Base-by-base conservation (phyloP, 2,888 invertebrate genomes). In the Cataglyphis rosenhaueri region DNA sequence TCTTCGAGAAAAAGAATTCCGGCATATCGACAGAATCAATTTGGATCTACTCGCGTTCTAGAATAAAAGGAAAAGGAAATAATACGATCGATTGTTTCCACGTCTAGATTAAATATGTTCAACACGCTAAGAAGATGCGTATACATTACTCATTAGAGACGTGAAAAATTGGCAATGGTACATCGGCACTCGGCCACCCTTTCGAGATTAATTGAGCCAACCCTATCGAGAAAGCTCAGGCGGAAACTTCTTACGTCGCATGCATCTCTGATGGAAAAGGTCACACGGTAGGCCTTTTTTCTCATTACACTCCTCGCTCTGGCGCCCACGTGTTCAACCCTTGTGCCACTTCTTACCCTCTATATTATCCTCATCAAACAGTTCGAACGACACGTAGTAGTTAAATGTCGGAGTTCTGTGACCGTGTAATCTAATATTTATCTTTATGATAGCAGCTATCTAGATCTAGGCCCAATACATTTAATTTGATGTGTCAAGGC, bases 201-300 rank as follows among this genome's bases (percentile, higher is more conserved):
- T 61, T 61, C 21, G 25, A 21, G 21, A 79, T 41, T 76, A 68
- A 68, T 66, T 57, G 41, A 25, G 29, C 25, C 52, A 79, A 79
- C 73, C 61, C 73, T n/a, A 73, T 79, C 9, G 18, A 29, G 62
- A 41, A 73, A 35, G 55, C 68, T 61, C 62, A 57, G 29, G 52
- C 35, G 81, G 66, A 79, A 85, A 55, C 88, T 86, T 91, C 86
- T 84, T 88, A 18, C 73, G 10, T 59, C 86, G 85, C 91, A 70
- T 91, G 85, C 66, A 76, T 78, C 87, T 91, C 91, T 89, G 89
- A 83, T 92, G 85, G 86, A 89, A 92, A 92, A 92, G 93, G 93
- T 93, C 91, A 92, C 86, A 88, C 75, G 66, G 84, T 79, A 89
- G 91, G 88, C 91, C 89, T 91, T 89, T 91, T 90, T 89, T 86